phyloP scores from a whole-genome alignment of 2,888 invertebrate genomes.

The Anthophora plumipes region DNA sequence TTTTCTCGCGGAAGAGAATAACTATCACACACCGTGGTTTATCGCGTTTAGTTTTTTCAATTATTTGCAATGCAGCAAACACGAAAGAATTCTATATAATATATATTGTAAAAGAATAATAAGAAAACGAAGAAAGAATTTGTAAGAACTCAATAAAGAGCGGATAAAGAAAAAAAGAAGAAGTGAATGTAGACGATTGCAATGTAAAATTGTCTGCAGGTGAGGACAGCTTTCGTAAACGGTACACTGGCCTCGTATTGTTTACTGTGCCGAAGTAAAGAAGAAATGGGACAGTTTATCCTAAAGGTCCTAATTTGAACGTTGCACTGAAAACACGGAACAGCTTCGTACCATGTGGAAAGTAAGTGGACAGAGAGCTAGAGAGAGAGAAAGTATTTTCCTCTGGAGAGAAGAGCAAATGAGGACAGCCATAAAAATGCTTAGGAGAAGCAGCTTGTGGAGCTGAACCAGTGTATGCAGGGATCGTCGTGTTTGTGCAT shows the following conservation, averaged over 20 bases:
- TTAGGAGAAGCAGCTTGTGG: conserved; percentile 30
- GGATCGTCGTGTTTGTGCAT: background rate
- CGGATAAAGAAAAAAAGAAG: too few relatives aligned
- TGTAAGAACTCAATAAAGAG: background rate
- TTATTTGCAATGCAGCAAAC: background rate
- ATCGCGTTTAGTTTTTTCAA: too few relatives aligned
- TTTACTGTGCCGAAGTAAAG: conserved; percentile 2
- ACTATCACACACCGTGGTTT: too few relatives aligned
- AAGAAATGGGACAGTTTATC: conserved; percentile 35
- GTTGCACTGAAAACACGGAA: conserved; percentile 3
- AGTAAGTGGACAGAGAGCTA: conserved; percentile 22
- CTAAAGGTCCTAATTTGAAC: conserved; percentile 33
- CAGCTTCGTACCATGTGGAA: conserved; percentile 9
- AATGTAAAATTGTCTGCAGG: background rate
- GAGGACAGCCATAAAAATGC: conserved; percentile 39
- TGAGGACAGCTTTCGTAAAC: background rate
- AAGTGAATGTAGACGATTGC: background rate
- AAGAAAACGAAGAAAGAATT: background rate
- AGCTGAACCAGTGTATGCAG: background rate
- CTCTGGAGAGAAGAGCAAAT: conserved; percentile 24
- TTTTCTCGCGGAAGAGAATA: too few relatives aligned
- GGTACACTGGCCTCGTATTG: background rate
- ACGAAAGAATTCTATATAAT: too few relatives aligned
- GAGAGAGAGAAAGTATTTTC: conserved; percentile 21
- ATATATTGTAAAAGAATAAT: background rate